These are phyloP conservation scores for Girardinichthys multiradiatus DNA, from an alignment of 2,113 vertebrate genomes.

Conservation along the genomic window DNA sequence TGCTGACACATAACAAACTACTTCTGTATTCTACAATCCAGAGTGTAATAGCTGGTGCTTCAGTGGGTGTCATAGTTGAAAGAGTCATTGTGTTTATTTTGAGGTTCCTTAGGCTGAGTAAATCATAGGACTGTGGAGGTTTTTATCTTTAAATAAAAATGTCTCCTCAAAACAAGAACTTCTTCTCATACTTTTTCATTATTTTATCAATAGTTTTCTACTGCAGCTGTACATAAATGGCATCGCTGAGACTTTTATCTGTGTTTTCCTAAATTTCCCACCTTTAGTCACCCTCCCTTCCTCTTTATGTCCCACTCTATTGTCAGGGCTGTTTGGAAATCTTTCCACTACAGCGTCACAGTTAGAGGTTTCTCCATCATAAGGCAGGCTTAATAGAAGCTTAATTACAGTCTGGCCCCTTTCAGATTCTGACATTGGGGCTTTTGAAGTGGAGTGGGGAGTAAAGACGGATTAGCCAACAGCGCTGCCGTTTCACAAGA, in stretches of 20 bases:
- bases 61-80: slow-evolving; percentile 23
- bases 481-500: slow-evolving; percentile 75
- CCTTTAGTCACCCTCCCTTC: slow-evolving; percentile 13
- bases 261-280: slow-evolving; percentile 15
- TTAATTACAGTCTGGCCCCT: slow-evolving; percentile 78
- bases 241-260: not conserved
- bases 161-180: no score
- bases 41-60: slow-evolving; percentile 46
- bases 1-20: slow-evolving; percentile 54
- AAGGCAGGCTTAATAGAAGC: slow-evolving; percentile 77
- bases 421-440: slow-evolving; percentile 70
- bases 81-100: slow-evolving; percentile 19
- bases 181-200: not conserved
- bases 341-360: slow-evolving; percentile 79
- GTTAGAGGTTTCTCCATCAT: slow-evolving; percentile 76
- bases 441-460: slow-evolving; percentile 79
- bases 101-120: slow-evolving; percentile 24
- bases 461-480: slow-evolving; percentile 78
- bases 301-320: slow-evolving; percentile 52
- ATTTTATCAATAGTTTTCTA: not conserved
- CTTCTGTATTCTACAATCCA: slow-evolving; percentile 52
- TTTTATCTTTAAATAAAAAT: not conserved
- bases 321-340: slow-evolving; percentile 63
- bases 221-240: not conserved
- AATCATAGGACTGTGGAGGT: slow-evolving; percentile 11